Evolutionary conservation across 2,888 invertebrate genomes (phyloP), one percentile per base, ranked within the genome.

Genomic region (Mimumesa dahlbomi): DNA sequence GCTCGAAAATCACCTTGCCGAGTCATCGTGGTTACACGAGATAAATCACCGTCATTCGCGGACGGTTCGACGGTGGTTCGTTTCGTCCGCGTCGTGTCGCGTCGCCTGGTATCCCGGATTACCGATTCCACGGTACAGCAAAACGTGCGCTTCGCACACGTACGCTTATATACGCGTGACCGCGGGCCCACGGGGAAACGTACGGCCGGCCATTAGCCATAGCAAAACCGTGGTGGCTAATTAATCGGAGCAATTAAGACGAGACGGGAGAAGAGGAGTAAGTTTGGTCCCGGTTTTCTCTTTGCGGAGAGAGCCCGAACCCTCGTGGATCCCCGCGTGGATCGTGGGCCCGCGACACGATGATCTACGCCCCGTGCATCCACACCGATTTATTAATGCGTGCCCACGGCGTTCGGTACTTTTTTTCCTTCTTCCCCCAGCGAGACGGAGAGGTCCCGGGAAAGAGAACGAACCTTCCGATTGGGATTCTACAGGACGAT

Each of bases 201-300:
- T 84, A 87, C 83, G 86, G 63, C 68, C 81, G 79, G 69, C 82
- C 86, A 84, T 86, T 86, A 86, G 77, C 78, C 58, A 76, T 78
- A 80, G 84, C 82, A 68, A 83, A 84, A 83, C 76, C 80, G 83
- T 82, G 79, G 80, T 83, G 84, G 82, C 85, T 87, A 86, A 87
- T 87, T 87, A 86, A 87, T 87, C 86, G 85, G 86, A 82, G 85
- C 87, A 85, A 87, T 87, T 87, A 87, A 84, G 81, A 74, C 75
- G 79, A 77, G n/a, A n/a, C n/a, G n/a, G 67, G 78, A 70, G 81
- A 73, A 66, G 62, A 57, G 50, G 40, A 34, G 58, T 36, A 43
- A 42, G 29, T 25, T 22, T 34, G 21, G 25, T 16, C 46, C 21
- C 43, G 16, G 14, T 14, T 49, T 16, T 7, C 14, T n/a, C 36